A percentile compares a stretch with the other conserved stretches of the same genome.
These are phyloP conservation scores for Ariopsis seemanni DNA, from an alignment of 2,113 vertebrate genomes.

Conservation along the genomic window DNA sequence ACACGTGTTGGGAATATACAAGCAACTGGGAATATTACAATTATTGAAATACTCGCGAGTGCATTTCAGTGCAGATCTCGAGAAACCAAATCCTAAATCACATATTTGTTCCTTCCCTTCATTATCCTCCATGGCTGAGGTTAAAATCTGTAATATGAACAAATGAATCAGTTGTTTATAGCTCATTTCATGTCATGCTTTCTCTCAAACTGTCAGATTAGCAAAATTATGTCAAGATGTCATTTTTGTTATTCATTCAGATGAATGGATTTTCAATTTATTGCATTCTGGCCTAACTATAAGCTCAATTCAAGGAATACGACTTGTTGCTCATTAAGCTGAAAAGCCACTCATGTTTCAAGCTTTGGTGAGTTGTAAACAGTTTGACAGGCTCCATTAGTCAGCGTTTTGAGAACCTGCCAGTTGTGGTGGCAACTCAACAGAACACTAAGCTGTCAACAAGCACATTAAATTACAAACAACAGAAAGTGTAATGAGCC, in stretches of 20 bases:
- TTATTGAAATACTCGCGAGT: not conserved
- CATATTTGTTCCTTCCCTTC: not conserved
- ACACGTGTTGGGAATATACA: not conserved
- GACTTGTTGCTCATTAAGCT: not conserved
- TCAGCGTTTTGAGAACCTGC: conserved; percentile 41
- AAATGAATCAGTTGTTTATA: not conserved
- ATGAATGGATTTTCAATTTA: not conserved
- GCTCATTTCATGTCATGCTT: not conserved
- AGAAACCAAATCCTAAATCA: not conserved
- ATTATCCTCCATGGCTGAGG: not conserved
- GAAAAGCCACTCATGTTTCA: conserved; percentile 17
- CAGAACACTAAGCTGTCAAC: conserved; percentile 42
- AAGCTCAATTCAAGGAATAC: not conserved
- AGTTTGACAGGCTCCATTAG: conserved; percentile 25
- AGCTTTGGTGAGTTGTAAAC: conserved; percentile 11
- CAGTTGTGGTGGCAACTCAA: conserved; percentile 35
- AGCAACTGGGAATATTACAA: not conserved
- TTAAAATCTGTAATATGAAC: not conserved
- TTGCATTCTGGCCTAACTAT: not conserved
- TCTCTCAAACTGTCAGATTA: not conserved
- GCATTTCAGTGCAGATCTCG: not conserved
- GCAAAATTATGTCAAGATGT: not conserved
- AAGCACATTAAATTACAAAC: conserved; percentile 42
- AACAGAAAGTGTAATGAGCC: conserved; percentile 29
- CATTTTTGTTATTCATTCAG: not conserved